These are phyloP conservation scores for Tetragonula clypearis DNA, from an alignment of 1,140 invertebrate species.

Conservation along the genomic window DNA sequence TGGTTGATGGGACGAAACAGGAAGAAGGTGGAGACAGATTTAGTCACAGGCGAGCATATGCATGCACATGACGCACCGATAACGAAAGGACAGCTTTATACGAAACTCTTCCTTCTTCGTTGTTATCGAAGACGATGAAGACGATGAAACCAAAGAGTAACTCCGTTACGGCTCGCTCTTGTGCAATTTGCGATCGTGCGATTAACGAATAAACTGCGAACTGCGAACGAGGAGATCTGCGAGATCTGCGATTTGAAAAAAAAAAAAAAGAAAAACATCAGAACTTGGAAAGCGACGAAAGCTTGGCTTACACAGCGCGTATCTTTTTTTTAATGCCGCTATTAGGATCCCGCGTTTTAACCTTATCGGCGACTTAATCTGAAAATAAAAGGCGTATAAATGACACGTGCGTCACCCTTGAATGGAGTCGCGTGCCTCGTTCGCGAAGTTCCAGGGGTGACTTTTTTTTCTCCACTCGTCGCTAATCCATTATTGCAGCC, in stretches of 20 bases:
- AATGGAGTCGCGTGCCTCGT: conserved; percentile 48
- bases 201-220: neutral
- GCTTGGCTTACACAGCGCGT: neutral
- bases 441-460: conserved; percentile 22
- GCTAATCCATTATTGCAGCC: conserved; percentile 44
- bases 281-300: neutral
- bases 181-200: too few relatives aligned
- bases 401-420: conserved; percentile 52
- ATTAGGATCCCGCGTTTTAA: conserved; percentile 43
- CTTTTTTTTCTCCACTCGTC: conserved; percentile 42
- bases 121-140: neutral
- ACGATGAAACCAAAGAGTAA: neutral
- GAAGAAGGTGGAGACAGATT: conserved; percentile 55
- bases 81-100: conserved; percentile 30
- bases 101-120: neutral
- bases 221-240: too few relatives aligned
- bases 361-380: conserved; percentile 58
- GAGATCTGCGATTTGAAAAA: neutral
- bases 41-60: conserved; percentile 16
- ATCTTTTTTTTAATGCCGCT: conserved; percentile 48
- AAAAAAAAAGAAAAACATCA: neutral
- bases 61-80: conserved; percentile 33
- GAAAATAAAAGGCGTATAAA: conserved; percentile 58
- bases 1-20: conserved; percentile 52
- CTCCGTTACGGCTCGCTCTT: too few relatives aligned